Conservation (phyloP, 2,888 invertebrate species). For the Tiphia femorata region DNA sequence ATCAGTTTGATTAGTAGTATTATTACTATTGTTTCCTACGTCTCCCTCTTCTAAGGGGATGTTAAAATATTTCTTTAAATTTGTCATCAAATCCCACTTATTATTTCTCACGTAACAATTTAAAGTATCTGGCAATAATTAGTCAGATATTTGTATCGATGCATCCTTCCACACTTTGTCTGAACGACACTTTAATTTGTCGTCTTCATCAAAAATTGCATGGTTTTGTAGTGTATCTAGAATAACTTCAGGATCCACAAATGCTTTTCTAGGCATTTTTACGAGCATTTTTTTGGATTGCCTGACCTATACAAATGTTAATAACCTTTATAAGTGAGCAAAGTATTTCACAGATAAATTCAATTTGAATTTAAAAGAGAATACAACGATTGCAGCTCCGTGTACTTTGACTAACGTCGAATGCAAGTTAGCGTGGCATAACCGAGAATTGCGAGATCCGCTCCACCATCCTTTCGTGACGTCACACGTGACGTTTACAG, state of each 20-base stretch:
- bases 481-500: too few species aligned
- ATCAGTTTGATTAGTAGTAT: not conserved
- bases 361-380: too few species aligned
- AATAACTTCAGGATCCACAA: not conserved
- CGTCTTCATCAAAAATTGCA: constrained; percentile 1
- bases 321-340: too few species aligned
- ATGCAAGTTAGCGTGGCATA: too few species aligned
- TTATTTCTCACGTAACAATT: constrained; percentile 8
- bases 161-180: constrained; percentile 4
- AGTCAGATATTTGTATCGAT: not conserved
- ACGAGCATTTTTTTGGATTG: too few species aligned
- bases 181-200: constrained; percentile 1
- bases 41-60: not conserved
- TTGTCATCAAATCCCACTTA: not conserved
- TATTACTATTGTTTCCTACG: not conserved
- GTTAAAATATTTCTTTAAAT: constrained; percentile 2
- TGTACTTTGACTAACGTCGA: too few species aligned
- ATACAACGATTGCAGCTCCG: too few species aligned
- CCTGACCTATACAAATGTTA: too few species aligned
- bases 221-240: not conserved
- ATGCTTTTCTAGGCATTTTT: constrained; percentile 6
- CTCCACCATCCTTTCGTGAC: too few species aligned
- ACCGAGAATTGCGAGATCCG: too few species aligned
- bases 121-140: not conserved
- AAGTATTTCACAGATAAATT: too few species aligned